Evolutionary conservation across 2,113 vertebrate species (phyloP).

Genomic region (Gobio gobio): DNA sequence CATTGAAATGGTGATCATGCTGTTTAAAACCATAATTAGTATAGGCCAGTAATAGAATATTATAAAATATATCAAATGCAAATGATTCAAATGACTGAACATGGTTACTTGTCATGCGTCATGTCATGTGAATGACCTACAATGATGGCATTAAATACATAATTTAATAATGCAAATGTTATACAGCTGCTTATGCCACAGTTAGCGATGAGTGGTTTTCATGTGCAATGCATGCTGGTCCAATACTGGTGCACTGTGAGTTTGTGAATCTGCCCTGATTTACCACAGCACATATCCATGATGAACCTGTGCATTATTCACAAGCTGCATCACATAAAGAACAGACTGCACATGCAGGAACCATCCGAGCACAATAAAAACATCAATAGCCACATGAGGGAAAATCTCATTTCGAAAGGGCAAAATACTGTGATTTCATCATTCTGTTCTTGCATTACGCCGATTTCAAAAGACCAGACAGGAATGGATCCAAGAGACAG

Average conservation of each 20-base stretch:
- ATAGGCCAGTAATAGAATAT: neutral
- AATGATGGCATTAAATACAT: neutral
- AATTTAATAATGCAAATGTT: neutral
- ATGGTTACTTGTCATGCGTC: no score
- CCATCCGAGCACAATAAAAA: neutral
- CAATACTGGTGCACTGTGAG: neutral
- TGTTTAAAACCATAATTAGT: neutral
- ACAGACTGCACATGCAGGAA: neutral
- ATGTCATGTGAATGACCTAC: neutral
- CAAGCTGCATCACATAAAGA: neutral
- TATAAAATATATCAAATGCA: neutral
- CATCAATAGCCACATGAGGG: conserved; percentile 31
- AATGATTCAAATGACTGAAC: neutral
- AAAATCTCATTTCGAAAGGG: neutral
- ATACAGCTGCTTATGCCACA: neutral
- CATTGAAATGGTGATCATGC: neutral
- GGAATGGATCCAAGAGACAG: conserved; percentile 10
- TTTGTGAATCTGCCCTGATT: neutral
- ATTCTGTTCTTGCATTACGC: conserved; percentile 9
- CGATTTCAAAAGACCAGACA: neutral
- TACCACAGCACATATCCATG: neutral
- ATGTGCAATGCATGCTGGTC: neutral
- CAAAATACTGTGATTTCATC: conserved; percentile 18
- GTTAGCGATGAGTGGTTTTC: neutral
- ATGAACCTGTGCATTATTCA: conserved; percentile 16